phyloP scores from a whole-genome alignment of 2,113 vertebrate genomes.

The Callipepla squamata region DNA sequence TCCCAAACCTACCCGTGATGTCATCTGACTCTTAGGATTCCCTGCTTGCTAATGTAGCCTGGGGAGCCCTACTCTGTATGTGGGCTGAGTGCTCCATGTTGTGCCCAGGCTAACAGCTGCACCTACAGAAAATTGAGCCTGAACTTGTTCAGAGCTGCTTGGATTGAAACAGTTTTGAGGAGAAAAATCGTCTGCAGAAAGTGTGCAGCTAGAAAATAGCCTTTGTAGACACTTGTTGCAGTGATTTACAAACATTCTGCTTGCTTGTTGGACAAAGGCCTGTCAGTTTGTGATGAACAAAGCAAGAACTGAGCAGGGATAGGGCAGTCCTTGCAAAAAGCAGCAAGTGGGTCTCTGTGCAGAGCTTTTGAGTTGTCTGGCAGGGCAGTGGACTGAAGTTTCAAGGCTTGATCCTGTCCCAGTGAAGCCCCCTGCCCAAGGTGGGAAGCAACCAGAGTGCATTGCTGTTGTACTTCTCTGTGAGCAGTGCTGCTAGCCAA shows the following conservation, averaged over 20 bases:
- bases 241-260: constrained; percentile 33
- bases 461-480: neutral
- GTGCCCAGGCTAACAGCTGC: neutral
- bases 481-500: neutral
- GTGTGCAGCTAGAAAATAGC: neutral
- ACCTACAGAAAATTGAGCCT: neutral
- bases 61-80: accelerated
- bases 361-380: neutral
- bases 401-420: neutral
- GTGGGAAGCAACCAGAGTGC: neutral
- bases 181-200: neutral
- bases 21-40: neutral
- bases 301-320: neutral
- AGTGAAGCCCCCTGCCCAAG: neutral
- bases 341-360: neutral
- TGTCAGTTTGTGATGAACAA: constrained; percentile 18
- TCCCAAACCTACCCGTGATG: neutral
- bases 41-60: neutral
- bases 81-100: neutral
- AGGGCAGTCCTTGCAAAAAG: neutral
- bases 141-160: neutral
- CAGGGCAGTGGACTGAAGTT: neutral
- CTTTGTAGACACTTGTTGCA: constrained; percentile 1
- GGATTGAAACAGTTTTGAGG: neutral
- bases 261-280: constrained; percentile 56